These are phyloP conservation scores for Hydraecia micacea DNA, from an alignment of 2,888 invertebrate genomes.

Conservation along the genomic window DNA sequence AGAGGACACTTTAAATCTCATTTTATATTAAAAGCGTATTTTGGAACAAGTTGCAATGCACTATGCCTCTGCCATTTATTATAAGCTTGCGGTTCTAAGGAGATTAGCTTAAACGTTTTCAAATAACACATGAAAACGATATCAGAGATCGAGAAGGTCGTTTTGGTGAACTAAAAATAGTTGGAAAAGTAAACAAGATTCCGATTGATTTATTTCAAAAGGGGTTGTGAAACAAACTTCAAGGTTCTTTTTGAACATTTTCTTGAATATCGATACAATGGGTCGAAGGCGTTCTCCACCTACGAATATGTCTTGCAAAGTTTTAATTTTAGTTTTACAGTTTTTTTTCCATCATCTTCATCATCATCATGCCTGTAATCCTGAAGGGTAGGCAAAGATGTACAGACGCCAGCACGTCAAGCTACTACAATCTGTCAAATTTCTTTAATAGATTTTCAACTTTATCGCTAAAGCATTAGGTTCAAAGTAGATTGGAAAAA, in stretches of 20 bases:
- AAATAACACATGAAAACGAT: constrained; percentile 13
- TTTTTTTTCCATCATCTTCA: too few relatives aligned
- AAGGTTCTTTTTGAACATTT: background rate
- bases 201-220: constrained; percentile 4
- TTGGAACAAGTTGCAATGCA: background rate
- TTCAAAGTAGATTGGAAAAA: too few relatives aligned
- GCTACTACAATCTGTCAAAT: too few relatives aligned
- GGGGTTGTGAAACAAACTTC: too few relatives aligned
- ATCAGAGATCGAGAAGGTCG: background rate
- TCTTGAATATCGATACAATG: too few relatives aligned
- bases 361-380: too few relatives aligned
- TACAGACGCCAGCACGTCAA: too few relatives aligned
- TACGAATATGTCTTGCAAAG: background rate
- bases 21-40: background rate
- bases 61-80: background rate
- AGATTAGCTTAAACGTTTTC: constrained; percentile 9
- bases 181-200: background rate
- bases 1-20: too few relatives aligned
- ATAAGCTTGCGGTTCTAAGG: background rate
- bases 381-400: too few relatives aligned
- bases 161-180: constrained; percentile 1
- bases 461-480: too few relatives aligned
- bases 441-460: too few relatives aligned
- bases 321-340: too few relatives aligned
- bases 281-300: background rate